These are phyloP conservation scores for Hystrix cristata DNA, from an alignment of 2,113 vertebrate species.

Conservation along the genomic window DNA sequence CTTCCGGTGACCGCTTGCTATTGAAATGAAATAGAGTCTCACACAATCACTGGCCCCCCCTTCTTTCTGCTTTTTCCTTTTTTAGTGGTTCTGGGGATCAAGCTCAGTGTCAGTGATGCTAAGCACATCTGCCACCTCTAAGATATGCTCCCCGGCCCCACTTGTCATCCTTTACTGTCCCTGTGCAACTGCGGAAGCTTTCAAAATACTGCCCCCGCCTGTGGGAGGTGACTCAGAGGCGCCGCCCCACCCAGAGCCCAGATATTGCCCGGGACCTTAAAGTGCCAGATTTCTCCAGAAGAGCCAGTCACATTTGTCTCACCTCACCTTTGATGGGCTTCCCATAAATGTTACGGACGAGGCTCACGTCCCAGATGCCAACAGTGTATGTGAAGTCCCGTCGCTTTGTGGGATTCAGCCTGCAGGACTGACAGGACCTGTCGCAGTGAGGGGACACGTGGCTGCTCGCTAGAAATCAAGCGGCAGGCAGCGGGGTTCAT, in stretches of 20 bases:
- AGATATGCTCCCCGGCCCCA: background rate
- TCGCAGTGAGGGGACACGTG: background rate
- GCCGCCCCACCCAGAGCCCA: background rate
- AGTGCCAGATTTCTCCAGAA: background rate
- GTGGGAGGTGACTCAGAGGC: background rate
- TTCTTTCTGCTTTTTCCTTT: background rate
- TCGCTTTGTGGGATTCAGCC: background rate
- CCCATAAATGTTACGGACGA: background rate
- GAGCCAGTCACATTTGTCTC: background rate
- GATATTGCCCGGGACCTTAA: too few relatives aligned
- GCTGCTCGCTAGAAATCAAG: background rate
- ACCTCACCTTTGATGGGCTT: background rate
- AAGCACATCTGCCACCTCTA: background rate
- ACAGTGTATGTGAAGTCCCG: fast-evolving
- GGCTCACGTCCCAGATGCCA: fast-evolving
- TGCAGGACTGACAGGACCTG: background rate
- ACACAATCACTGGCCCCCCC: background rate
- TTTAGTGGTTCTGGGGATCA: background rate
- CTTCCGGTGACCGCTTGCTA: background rate
- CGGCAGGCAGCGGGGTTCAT: too few relatives aligned
- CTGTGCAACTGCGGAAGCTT: background rate
- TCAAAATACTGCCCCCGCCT: background rate
- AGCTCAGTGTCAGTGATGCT: background rate
- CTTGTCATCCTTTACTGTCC: background rate
- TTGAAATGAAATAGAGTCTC: background rate